Base-by-base conservation (phyloP, 2,797 vertebrate genomes). In the Aselliscus stoliczkanus region DNA sequence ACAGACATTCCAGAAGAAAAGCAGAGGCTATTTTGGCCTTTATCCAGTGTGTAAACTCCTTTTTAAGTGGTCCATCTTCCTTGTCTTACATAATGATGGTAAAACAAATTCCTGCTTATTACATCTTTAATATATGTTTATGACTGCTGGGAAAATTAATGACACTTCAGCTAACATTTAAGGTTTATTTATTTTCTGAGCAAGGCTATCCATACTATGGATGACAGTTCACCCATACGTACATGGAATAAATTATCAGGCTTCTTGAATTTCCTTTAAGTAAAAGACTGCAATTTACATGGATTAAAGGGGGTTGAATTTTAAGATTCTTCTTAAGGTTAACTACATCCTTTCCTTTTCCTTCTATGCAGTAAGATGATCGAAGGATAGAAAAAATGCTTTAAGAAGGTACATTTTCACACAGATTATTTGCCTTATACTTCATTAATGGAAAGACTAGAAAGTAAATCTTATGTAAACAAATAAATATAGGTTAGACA, bases 61-160 rank as follows among this genome's bases (percentile, higher is more conserved):
- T 79, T 95, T 93, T 67, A 96, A 96, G 31, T 96, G 65, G 37
- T 27, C 37, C 76, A 76, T 89, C 10, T 76, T 96, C 90, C 88
- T 93, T 93, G 11, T 56, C 90, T 70, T 93, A 65, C 56, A 34
- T 81, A 96, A 81, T 92, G 69, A 85, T 56, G 34, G 52, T 67
- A 92, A 88, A 80, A 92, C 72, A 92, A 95, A 95, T 90, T 69
- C 58, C 80, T 73, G 94, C 34, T 92, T 60, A 81, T 86, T 88
- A 56, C 6, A 17, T 80, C 62, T 92, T 94, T 96, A 95, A 88
- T 85, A 5, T 91, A 47, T 88, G 50, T 84, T 93, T 92, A 94
- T 93, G 62, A 75, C 62, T 79, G 25, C n/a, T 81, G 54, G 72
- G 80, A 85, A 93, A 87, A 91, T 65, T 44, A 96, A 76, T 72